Conservation (phyloP, 2,113 vertebrate genomes). For the Brachypodius melanocephalos region DNA sequence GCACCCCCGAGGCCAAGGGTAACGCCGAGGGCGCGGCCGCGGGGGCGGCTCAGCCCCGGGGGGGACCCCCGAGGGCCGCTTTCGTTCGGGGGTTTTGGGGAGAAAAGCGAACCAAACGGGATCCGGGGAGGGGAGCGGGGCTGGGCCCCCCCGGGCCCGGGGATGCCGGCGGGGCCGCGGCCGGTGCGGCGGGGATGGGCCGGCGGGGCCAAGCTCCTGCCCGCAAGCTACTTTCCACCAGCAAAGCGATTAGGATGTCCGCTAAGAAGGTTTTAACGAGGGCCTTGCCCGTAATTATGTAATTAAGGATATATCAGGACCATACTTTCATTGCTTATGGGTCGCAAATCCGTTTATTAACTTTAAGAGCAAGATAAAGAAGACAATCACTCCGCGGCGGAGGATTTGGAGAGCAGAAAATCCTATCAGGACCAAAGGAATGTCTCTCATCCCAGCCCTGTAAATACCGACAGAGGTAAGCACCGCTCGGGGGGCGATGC, state of each 20-base stretch:
- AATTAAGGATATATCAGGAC: constrained; percentile 69
- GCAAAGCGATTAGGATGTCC: constrained; percentile 58
- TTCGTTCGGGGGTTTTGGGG: background rate
- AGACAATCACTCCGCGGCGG: constrained; percentile 80
- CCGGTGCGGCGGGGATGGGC: background rate
- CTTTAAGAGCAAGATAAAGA: constrained; percentile 83
- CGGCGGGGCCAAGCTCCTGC: constrained; percentile 8
- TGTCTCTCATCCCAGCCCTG: constrained; percentile 79
- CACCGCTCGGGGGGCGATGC: background rate
- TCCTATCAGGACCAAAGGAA: constrained; percentile 83
- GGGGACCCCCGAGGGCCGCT: background rate
- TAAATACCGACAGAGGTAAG: constrained; percentile 84
- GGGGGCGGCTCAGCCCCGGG: background rate
- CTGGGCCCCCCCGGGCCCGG: background rate
- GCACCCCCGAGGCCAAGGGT: constrained; percentile 83
- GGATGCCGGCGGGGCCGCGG: background rate
- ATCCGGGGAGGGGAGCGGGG: background rate
- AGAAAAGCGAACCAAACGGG: background rate
- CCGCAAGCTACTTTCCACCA: constrained; percentile 42
- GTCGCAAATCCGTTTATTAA: constrained; percentile 75
- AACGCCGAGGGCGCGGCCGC: constrained; percentile 1
- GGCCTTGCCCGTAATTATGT: constrained; percentile 65
- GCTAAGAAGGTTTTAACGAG: constrained; percentile 68
- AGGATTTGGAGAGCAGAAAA: constrained; percentile 89
- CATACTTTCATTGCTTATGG: constrained; percentile 69